Conservation (phyloP, 2,888 invertebrate species). For the Leptopilina myrica region DNA sequence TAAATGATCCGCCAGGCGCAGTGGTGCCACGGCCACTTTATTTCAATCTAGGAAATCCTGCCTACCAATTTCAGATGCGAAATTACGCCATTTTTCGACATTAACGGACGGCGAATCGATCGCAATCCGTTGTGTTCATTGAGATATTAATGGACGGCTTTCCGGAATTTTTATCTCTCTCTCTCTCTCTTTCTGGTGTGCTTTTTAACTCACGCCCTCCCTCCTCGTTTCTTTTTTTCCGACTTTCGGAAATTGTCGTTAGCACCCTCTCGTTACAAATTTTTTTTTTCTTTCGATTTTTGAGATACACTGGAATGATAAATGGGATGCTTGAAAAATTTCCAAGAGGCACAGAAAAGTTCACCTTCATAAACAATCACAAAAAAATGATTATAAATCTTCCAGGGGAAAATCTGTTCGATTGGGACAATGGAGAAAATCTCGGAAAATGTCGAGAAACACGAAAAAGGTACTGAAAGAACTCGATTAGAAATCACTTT, state of each 20-base stretch:
- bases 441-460: too few species aligned
- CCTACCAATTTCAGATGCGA: conserved; percentile 70
- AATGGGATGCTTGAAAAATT: too few species aligned
- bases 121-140: conserved; percentile 58
- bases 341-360: too few species aligned
- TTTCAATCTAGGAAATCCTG: conserved; percentile 76
- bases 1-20: conserved; percentile 76
- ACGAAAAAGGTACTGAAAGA: too few species aligned
- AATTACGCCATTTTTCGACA: conserved; percentile 73
- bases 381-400: too few species aligned
- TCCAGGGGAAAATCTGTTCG: too few species aligned
- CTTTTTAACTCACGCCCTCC: not conserved
- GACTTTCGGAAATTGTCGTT: conserved; percentile 26
- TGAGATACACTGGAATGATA: too few species aligned
- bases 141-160: conserved; percentile 65
- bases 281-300: not conserved
- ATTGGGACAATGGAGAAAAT: too few species aligned
- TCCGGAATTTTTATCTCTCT: conserved; percentile 42
- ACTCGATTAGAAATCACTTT: too few species aligned
- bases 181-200: not conserved
- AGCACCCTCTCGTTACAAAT: conserved; percentile 2
- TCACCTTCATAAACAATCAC: too few species aligned
- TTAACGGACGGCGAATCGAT: conserved; percentile 67
- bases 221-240: not conserved
- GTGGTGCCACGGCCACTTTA: conserved; percentile 76